Evolutionary conservation across 2,797 vertebrate genomes (phyloP), one percentile per base, ranked within the genome.

Genomic region (Psittacula derbiana): DNA sequence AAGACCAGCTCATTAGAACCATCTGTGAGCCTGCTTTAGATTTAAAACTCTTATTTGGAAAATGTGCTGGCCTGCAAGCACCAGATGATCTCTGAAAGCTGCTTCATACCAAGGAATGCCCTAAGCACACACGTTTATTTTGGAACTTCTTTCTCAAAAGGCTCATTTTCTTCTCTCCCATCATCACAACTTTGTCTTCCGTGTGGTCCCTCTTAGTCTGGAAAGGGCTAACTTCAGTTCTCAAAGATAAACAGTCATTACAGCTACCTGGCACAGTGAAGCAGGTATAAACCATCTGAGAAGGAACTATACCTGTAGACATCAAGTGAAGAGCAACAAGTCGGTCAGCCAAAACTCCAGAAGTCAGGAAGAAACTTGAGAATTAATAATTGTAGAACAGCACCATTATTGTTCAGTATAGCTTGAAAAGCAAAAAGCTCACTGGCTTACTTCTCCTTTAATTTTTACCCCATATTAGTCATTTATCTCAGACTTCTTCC

Each of bases 1-100:
- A 85, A 85, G 84, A 33, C n/a, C 92, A 95, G 71, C 92, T 96
- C 95, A 95, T 95, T 85, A 91, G 93, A 94, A 94, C 93, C 93
- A 95, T 95, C 94, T 97, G 94, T 67, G 92, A 95, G 94, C 40
- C 91, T 96, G 88, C 85, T 91, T 91, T 52, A 67, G 75, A 79
- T 88, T 76, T 55, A 10, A 78, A 87, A 82, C 72, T 90, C 90
- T 52, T 38, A 71, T 90, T 75, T 86, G 80, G 76, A 78, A 83
- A 90, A 90, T 65, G 61, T 80, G 82, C 84, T 91, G 93, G 91
- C 36, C 87, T 65, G 95, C 93, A 96, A 10, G 16, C 78, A 80
- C 78, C 74, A 47, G 28, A 30, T 33, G 55, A 90, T 76, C 83
- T 86, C 40, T 66, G 60, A 86, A 81, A 93, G 38, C 93, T 85